Conservation (phyloP, 1,140 invertebrate species). For the Dinoponera quadriceps region DNA sequence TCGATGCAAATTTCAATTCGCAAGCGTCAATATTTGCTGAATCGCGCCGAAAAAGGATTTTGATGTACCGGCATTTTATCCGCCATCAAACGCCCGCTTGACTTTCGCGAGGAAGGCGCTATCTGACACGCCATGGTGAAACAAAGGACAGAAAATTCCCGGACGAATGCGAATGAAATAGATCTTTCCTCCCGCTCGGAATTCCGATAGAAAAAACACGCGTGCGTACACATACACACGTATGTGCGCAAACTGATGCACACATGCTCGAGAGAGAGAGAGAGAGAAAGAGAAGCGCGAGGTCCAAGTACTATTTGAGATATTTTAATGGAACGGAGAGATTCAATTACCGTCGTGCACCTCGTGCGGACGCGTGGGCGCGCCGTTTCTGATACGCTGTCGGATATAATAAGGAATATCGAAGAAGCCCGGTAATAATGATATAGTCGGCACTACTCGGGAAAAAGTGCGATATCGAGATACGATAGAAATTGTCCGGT, state of each 20-base stretch:
- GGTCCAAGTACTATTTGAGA: slow-evolving; percentile 18
- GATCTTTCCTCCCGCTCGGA: slow-evolving; percentile 9
- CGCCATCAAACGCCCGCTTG: slow-evolving; percentile 47
- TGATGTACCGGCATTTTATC: slow-evolving; percentile 71
- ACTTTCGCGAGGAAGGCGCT: slow-evolving; percentile 56
- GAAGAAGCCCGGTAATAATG: slow-evolving; percentile 48
- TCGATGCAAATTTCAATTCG: slow-evolving; percentile 75
- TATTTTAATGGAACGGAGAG: slow-evolving; percentile 59
- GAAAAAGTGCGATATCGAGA: slow-evolving; percentile 45
- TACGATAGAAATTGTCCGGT: slow-evolving; percentile 41
- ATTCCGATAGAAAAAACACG: slow-evolving; percentile 30
- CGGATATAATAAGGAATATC: slow-evolving; percentile 51
- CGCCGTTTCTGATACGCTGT: slow-evolving; percentile 24
- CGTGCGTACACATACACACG: neutral
- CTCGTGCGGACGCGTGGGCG: neutral
- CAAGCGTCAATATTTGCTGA: slow-evolving; percentile 74
- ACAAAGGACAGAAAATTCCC: slow-evolving; percentile 50
- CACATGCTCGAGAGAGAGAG: too few relatives aligned
- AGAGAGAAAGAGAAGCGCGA: neutral
- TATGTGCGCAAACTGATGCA: too few relatives aligned
- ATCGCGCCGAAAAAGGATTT: slow-evolving; percentile 73
- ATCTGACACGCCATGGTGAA: slow-evolving; percentile 34
- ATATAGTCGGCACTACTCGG: slow-evolving; percentile 34
- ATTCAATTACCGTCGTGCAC: slow-evolving; percentile 48
- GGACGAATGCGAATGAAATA: slow-evolving; percentile 19